phyloP scores from a whole-genome alignment of 2,888 invertebrate species.

The Microplitis manilae region DNA sequence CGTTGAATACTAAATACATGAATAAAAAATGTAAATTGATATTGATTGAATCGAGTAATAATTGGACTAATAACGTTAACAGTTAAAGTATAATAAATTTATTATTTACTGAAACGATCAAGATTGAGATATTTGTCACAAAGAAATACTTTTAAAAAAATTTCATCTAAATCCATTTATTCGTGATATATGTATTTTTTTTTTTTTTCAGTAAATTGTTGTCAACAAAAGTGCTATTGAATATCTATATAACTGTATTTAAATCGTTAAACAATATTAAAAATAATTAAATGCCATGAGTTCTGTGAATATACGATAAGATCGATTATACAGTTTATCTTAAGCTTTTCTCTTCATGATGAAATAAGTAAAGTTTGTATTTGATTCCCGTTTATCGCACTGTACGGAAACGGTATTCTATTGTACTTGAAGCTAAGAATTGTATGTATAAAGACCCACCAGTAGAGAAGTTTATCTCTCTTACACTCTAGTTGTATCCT shows the following conservation, averaged over 20 bases:
- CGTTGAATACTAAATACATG: no score
- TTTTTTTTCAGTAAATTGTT: neutral
- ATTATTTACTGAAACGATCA: no score
- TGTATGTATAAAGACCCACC: neutral
- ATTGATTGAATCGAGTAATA: no score
- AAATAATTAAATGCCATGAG: neutral
- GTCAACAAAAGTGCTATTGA: no score
- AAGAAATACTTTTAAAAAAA: no score
- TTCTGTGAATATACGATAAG: neutral
- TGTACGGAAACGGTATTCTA: constrained; percentile 27
- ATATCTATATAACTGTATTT: no score
- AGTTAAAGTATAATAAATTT: no score
- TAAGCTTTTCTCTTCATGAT: neutral
- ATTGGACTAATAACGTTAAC: no score
- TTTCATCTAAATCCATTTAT: no score
- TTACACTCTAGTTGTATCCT: constrained; percentile 18
- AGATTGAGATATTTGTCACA: no score
- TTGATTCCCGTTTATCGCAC: constrained; percentile 34
- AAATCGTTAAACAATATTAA: neutral
- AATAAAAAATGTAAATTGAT: no score
- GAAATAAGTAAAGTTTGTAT: neutral
- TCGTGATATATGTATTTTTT: neutral
- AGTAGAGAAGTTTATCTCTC: constrained; percentile 5
- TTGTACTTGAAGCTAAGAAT: constrained; percentile 17
- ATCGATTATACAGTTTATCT: neutral